Evolutionary conservation across 2,797 vertebrate genomes (phyloP).

Genomic region (Heterohyrax brucei): DNA sequence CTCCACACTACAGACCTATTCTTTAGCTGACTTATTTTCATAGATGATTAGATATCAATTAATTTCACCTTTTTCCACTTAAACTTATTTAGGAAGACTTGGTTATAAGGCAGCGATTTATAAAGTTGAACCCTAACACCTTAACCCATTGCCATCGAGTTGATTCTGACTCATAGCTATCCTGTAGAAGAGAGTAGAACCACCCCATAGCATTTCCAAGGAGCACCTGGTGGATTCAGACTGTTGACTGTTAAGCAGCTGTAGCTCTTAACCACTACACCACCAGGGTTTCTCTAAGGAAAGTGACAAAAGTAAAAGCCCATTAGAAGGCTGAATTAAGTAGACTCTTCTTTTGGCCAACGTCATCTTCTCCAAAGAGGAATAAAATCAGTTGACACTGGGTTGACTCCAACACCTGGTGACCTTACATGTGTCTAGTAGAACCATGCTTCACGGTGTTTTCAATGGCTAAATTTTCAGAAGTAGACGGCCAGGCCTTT

Average conservation of each 20-base stretch:
- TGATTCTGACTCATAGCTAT: too few relatives aligned
- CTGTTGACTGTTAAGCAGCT: too few relatives aligned
- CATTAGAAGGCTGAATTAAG: not conserved
- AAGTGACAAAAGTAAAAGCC: constrained; percentile 16
- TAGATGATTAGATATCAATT: not conserved
- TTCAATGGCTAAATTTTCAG: too few relatives aligned
- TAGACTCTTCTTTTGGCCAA: not conserved
- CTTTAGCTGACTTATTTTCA: constrained; percentile 47
- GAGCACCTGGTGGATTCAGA: too few relatives aligned
- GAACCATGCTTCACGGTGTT: too few relatives aligned
- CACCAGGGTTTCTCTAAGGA: not conserved
- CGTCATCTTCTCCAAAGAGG: not conserved
- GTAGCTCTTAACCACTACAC: too few relatives aligned
- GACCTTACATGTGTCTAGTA: too few relatives aligned
- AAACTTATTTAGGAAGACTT: constrained; percentile 52
- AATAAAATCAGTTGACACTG: not conserved
- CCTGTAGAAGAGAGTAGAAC: too few relatives aligned
- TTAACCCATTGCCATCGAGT: not conserved
- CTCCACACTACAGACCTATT: not conserved
- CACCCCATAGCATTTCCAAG: too few relatives aligned
- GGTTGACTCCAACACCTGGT: too few relatives aligned
- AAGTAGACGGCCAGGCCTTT: too few relatives aligned
- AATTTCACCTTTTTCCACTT: constrained; percentile 19
- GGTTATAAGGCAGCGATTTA: constrained; percentile 28
- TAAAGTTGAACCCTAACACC: not conserved